Base-by-base conservation (phyloP, 2,113 vertebrate genomes). In the Anguilla rostrata region DNA sequence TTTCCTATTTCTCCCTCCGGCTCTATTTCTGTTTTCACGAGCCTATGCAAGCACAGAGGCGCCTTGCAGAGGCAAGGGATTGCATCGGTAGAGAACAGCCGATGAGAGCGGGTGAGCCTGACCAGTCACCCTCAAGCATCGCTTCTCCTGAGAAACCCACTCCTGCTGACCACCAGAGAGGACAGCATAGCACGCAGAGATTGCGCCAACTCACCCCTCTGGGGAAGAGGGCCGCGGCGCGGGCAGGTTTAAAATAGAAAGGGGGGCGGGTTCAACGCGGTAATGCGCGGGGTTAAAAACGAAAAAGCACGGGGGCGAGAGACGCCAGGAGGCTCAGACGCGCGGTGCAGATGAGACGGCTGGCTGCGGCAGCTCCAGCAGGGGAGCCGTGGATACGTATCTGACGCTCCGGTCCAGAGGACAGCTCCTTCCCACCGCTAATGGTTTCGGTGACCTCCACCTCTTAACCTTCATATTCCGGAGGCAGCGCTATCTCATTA, bases 391-490 rank as follows among this genome's bases (percentile, higher is more conserved):
- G 14, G 43, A 79, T 57, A 43, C 40, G 18, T 83, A 82, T 81
- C 86, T 86, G 82, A 43, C 78, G 84, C 41, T n/a, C 18, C 83
- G 83, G 86, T 75, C 57, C 79, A 81, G 84, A 89, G 86, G 85
- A 87, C 43, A 87, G 88, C 66, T 88, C 49, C 87, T 80, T 87
- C 80, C 34, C 39, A 43, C 34, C 29, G 81, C 66, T n/a, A 49
- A 84, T 79, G 85, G 66, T 82, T 79, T 84, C 82, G 71, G 46
- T 86, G 85, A 81, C 86, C 83, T 88, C 85, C 85, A 90, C 81
- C 88, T 90, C 89, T 88, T 91, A 88, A 90, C 89, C 86, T 90
- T 90, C 57, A 63, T 86, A 84, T 88, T 89, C 56, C 87, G 89
- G 85, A 86, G 81, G 57, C 57, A 84, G n/a, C 49, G 66, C 82